Evolutionary conservation across 2,113 vertebrate genomes (phyloP), one percentile per base, ranked within the genome.

Genomic region (Oreamnos americanus): DNA sequence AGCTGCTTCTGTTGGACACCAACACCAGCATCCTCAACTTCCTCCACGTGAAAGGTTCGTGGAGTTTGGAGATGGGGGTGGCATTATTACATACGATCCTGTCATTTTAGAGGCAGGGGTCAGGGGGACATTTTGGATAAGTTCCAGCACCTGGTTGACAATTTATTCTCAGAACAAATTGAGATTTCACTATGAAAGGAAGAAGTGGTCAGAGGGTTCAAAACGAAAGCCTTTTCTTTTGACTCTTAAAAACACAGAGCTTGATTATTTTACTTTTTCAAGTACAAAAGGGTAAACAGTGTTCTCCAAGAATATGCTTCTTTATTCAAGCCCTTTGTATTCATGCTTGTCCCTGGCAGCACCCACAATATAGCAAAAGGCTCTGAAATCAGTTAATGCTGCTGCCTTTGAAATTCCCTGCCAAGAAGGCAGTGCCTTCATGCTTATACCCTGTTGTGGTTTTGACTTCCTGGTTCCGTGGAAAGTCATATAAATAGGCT

Each of bases 11-110:
- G 51, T 36, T 99, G 10, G 98, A 98, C 81, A 97, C 90, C n/a
- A 90, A 87, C 71, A 99, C 99, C 0, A 92, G 53, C 85, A 2
- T 90, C 67, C 98, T 99, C 94, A 97, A 98, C 92, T 92, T 98
- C 4, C 98, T 99, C 97, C 99, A 98, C 0, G 26, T 99, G 96
- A 98, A 98, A 99, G 99, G 99, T 99, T 95, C 94, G 98, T 91
- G 28, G 3, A 51, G 49, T 33, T 17, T n/a, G 92, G 47, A 49
- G 47, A 49, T 0, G 2, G 36, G 19, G n/a, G 51, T 33, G 71
- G 7, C 30, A 14, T 58, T 43, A 30, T 58, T 64, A 3, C 33
- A 8, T 45, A 36, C 4, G 33, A 76, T 76, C 58, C 51, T 95
- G 0, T 51, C 16, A 28, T 43, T 82, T 17, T 3, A 57, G 78